These are phyloP conservation scores for Melanostigma gelatinosum DNA, from an alignment of 2,113 vertebrate species.

Conservation along the genomic window DNA sequence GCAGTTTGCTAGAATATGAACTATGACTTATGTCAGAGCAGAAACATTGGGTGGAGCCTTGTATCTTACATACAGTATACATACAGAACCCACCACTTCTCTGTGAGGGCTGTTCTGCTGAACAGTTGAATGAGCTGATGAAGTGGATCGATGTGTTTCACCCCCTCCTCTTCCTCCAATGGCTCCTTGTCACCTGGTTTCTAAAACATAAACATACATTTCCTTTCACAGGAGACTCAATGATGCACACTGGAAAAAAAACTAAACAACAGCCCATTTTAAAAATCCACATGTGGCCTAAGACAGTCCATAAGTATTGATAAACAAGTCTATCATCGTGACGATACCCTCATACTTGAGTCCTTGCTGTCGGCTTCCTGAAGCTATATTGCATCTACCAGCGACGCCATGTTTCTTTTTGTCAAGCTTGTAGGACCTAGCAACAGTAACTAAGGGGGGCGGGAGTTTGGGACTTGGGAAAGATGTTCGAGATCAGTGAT, in stretches of 20 bases:
- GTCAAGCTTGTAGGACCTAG: not conserved
- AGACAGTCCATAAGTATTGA: not conserved
- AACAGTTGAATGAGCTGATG: slow-evolving; percentile 97
- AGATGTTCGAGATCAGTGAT: not conserved
- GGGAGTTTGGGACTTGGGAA: no score
- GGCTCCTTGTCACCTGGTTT: slow-evolving; percentile 89
- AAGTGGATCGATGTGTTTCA: slow-evolving; percentile 91
- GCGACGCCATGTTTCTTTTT: no score
- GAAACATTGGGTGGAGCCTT: not conserved
- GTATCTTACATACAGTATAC: not conserved
- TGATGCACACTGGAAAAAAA: not conserved
- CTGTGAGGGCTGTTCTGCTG: slow-evolving; percentile 95
- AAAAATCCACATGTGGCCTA: not conserved
- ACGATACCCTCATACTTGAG: not conserved
- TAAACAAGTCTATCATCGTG: not conserved
- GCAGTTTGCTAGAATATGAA: not conserved
- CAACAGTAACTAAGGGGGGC: not conserved
- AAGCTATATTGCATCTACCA: not conserved
- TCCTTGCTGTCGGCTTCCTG: not conserved
- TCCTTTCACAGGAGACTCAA: not conserved
- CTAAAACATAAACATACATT: slow-evolving; percentile 74
- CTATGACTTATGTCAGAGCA: not conserved
- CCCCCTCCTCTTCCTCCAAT: slow-evolving; percentile 88
- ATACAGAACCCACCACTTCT: slow-evolving; percentile 90
- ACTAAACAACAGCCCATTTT: no score